These are phyloP conservation scores for Argya squamiceps DNA, from an alignment of 2,797 vertebrate species.

Conservation along the genomic window DNA sequence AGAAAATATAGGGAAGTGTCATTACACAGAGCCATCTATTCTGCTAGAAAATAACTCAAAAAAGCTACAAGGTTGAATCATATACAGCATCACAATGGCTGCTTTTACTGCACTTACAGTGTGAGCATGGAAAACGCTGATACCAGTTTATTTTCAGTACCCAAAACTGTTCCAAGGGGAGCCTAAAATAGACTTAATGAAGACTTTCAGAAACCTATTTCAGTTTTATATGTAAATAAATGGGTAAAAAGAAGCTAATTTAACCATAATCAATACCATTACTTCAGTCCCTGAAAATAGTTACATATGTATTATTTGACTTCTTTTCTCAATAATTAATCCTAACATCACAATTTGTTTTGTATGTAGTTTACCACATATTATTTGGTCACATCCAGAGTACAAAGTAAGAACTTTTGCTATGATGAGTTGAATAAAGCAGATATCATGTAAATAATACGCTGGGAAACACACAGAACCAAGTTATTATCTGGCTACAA, in stretches of 20 bases:
- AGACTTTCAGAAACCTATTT: slow-evolving; percentile 15
- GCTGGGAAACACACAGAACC: neutral
- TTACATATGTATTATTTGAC: neutral
- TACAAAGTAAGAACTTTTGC: neutral
- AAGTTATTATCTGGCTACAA: neutral
- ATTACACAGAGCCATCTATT: slow-evolving; percentile 37
- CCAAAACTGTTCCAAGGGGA: slow-evolving; percentile 58
- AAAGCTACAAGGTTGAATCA: slow-evolving; percentile 20
- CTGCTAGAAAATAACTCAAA: slow-evolving; percentile 14
- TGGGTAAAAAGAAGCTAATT: neutral
- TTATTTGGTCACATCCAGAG: neutral
- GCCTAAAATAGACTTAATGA: slow-evolving; percentile 51
- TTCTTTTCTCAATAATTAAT: neutral
- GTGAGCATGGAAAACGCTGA: neutral
- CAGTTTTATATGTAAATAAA: neutral
- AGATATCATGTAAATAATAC: neutral
- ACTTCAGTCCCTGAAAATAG: neutral
- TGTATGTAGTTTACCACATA: neutral
- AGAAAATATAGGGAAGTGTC: slow-evolving; percentile 18
- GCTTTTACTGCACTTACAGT: neutral
- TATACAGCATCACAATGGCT: neutral
- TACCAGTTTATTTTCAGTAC: slow-evolving; percentile 24
- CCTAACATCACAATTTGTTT: neutral
- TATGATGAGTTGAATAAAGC: neutral
- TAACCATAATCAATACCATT: neutral